Evolutionary conservation across 2,888 invertebrate species (phyloP).

Genomic region (Suillia variegata): DNA sequence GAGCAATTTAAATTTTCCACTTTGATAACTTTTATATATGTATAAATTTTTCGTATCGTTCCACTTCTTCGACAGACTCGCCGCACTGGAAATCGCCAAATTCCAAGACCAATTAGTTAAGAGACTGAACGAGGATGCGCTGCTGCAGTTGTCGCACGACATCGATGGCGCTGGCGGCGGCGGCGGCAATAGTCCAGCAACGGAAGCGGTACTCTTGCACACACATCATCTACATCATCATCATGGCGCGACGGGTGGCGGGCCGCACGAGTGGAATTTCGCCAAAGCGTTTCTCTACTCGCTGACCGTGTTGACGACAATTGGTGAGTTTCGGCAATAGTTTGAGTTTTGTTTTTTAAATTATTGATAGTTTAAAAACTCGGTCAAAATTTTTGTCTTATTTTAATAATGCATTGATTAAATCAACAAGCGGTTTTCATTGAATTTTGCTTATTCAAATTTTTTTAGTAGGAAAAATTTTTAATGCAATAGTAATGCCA

Average conservation of each 20-base stretch:
- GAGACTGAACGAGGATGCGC: constrained; percentile 78
- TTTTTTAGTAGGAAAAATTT: no score
- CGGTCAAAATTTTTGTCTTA: no score
- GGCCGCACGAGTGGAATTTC: constrained; percentile 77
- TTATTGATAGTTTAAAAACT: no score
- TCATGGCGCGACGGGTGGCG: constrained; percentile 56
- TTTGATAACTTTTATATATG: not conserved
- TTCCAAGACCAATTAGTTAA: constrained; percentile 85
- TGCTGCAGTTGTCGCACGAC: constrained; percentile 66
- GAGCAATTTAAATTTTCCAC: not conserved
- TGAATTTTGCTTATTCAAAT: no score
- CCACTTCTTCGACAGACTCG: constrained; percentile 53
- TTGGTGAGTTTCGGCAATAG: constrained; percentile 68
- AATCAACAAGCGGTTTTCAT: no score
- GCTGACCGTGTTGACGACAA: constrained; percentile 89
- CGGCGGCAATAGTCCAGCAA: constrained; percentile 53
- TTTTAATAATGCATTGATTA: no score
- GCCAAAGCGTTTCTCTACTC: constrained; percentile 93
- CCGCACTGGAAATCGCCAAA: constrained; percentile 64
- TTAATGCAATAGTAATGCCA: no score
- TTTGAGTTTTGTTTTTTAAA: no score
- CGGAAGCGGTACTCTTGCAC: constrained; percentile 58
- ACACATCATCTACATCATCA: constrained; percentile 61
- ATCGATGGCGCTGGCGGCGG: constrained; percentile 59
- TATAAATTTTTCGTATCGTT: not conserved